Evolutionary conservation across 1,140 invertebrate species (phyloP).

Genomic region (Paralvinella palmiformis): DNA sequence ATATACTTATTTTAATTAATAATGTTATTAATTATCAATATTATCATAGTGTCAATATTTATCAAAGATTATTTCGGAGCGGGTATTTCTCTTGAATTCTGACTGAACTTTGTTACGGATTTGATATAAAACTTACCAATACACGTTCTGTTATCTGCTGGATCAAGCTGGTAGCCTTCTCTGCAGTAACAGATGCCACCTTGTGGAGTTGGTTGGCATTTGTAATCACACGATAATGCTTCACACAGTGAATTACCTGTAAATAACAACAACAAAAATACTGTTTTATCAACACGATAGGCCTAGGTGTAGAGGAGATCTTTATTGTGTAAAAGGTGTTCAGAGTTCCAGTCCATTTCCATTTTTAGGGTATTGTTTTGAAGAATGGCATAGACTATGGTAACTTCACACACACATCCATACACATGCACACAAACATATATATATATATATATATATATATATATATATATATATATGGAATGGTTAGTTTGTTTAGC

Average conservation of each 20-base stretch:
- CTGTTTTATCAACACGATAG: background rate
- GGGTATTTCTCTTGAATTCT: no score
- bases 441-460: no score
- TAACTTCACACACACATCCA: background rate
- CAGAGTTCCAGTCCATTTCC: background rate
- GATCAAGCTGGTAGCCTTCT: constrained; percentile 62
- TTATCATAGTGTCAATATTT: background rate
- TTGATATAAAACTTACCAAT: constrained; percentile 55
- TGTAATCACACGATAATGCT: constrained; percentile 77
- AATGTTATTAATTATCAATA: background rate
- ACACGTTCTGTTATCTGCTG: constrained; percentile 78
- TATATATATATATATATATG: no score
- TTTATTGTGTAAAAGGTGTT: background rate
- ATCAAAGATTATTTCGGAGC: no score
- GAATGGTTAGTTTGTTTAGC: no score
- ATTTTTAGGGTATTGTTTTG: background rate
- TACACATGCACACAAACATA: background rate
- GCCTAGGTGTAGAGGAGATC: background rate
- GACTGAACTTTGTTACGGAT: no score
- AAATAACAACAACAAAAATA: constrained; percentile 18
- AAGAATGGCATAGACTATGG: background rate
- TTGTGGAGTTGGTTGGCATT: constrained; percentile 78
- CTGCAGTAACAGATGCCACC: constrained; percentile 86
- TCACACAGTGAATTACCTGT: constrained; percentile 55
- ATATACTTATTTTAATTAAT: constrained; percentile 3